phyloP scores from a whole-genome alignment of 1,140 invertebrate species.

The Lineus longissimus region DNA sequence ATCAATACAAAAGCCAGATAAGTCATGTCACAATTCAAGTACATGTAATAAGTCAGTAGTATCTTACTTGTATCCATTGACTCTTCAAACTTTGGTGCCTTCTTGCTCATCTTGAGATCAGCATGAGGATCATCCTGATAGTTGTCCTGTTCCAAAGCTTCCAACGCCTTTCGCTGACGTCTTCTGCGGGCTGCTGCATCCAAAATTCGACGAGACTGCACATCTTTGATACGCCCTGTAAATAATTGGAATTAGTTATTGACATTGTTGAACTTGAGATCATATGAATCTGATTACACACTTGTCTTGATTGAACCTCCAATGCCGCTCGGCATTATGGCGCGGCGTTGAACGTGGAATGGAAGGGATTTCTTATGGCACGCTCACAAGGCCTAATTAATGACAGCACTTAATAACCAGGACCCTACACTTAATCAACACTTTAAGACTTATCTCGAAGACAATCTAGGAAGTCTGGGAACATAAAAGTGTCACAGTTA shows the following conservation, averaged over 20 bases:
- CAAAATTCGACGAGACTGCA: slow-evolving; percentile 64
- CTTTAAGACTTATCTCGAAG: too few relatives aligned
- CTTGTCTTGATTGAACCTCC: too few relatives aligned
- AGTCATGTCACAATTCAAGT: neutral
- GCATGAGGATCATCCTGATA: slow-evolving; percentile 97
- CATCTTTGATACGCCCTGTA: slow-evolving; percentile 43
- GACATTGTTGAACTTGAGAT: too few relatives aligned
- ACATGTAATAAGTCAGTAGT: neutral
- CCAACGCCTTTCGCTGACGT: slow-evolving; percentile 82
- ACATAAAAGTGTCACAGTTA: too few relatives aligned
- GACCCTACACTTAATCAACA: too few relatives aligned
- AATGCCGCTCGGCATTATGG: neutral
- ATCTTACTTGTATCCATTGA: slow-evolving; percentile 57
- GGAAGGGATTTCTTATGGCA: too few relatives aligned
- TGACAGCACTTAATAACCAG: too few relatives aligned
- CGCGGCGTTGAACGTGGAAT: neutral
- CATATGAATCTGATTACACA: too few relatives aligned
- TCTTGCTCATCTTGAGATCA: slow-evolving; percentile 82
- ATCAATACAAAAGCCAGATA: neutral
- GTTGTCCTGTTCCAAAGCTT: slow-evolving; percentile 94
- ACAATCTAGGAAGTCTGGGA: too few relatives aligned
- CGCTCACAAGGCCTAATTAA: too few relatives aligned
- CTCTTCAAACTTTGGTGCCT: slow-evolving; percentile 93
- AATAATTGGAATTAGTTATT: neutral
- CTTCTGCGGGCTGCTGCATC: slow-evolving; percentile 83